phyloP scores from a whole-genome alignment of 2,797 vertebrate genomes.

The Pseudotriccus pelzelni region DNA sequence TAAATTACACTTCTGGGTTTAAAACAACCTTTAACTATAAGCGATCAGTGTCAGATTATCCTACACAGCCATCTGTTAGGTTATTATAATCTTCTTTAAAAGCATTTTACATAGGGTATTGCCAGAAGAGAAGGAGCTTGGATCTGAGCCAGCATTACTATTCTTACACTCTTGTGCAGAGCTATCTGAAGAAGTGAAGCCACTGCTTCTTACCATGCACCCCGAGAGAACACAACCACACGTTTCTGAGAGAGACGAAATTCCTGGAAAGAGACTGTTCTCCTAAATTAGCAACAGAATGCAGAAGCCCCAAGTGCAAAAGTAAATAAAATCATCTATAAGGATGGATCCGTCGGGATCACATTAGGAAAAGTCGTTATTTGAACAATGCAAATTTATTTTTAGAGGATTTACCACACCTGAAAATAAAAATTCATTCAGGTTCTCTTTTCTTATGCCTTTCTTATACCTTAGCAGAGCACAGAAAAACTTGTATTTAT shows the following conservation, averaged over 20 bases:
- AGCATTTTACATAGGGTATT: slow-evolving; percentile 16
- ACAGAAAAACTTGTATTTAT: not conserved
- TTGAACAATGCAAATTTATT: not conserved
- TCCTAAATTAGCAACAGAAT: not conserved
- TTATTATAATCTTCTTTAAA: slow-evolving; percentile 37
- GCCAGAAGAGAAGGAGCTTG: slow-evolving; percentile 42
- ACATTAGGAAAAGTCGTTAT: not conserved
- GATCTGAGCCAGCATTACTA: not conserved
- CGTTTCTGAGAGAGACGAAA: not conserved
- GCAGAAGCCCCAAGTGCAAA: not conserved
- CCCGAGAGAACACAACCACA: not conserved
- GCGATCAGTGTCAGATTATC: slow-evolving; percentile 37
- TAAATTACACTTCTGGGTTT: slow-evolving; percentile 18
- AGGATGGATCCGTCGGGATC: not conserved
- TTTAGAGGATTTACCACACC: not conserved
- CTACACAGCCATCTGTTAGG: slow-evolving; percentile 61
- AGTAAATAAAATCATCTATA: not conserved
- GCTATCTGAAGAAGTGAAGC: not conserved
- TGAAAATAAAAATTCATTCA: not conserved
- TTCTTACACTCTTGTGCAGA: not conserved
- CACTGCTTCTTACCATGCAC: not conserved
- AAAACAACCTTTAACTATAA: slow-evolving; percentile 39
- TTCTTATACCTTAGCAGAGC: not conserved
- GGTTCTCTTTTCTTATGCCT: not conserved
- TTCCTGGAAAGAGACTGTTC: not conserved